Percentiles rank a stretch among this genome's conserved stretches.
phyloP scores from a whole-genome alignment of 2,797 vertebrate genomes.

The Anabacerthia variegaticeps region DNA sequence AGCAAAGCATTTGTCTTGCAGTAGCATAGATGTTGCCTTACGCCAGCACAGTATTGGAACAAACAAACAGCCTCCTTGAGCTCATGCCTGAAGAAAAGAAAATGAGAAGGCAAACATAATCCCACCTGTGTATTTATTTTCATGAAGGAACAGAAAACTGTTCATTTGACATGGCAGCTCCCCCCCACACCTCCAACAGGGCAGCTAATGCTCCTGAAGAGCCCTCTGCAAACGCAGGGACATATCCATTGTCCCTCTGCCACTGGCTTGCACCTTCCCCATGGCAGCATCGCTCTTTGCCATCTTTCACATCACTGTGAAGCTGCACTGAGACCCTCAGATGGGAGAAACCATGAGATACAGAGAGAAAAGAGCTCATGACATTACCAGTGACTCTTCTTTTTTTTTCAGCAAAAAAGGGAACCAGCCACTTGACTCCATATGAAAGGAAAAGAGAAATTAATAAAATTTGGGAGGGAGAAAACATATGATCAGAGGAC shows the following conservation, averaged over 20 bases:
- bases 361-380: not conserved
- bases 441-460: not conserved
- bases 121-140: not conserved
- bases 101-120: not conserved
- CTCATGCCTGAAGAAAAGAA: not conserved
- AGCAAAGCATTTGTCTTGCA: not conserved
- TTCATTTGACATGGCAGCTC: not conserved
- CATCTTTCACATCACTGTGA: not conserved
- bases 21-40: not conserved
- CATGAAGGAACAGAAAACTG: not conserved
- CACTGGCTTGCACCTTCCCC: not conserved
- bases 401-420: not conserved
- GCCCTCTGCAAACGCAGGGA: not conserved
- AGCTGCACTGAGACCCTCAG: not conserved
- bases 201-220: not conserved
- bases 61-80: not conserved
- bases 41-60: not conserved
- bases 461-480: not conserved
- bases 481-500: not conserved
- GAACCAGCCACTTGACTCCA: not conserved
- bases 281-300: not conserved
- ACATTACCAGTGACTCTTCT: not conserved
- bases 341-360: not conserved
- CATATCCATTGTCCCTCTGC: not conserved
- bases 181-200: not conserved